These are phyloP conservation scores for Philhelius pedissequus DNA, from an alignment of 2,888 invertebrate species.

Conservation along the genomic window DNA sequence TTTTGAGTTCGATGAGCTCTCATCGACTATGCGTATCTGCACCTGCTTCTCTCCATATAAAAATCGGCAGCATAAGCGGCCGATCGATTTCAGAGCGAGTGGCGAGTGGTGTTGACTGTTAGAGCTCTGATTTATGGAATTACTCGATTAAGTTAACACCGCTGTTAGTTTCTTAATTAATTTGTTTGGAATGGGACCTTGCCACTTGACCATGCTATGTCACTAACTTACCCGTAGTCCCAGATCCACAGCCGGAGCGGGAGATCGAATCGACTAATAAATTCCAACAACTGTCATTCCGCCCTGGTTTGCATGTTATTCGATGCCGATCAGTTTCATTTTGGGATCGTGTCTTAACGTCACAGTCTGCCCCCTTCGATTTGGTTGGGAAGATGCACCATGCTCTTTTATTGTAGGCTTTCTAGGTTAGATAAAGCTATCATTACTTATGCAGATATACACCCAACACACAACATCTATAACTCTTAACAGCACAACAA, in stretches of 20 bases:
- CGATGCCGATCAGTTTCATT: conserved; percentile 65
- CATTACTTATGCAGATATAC: conserved; percentile 22
- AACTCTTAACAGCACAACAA: conserved; percentile 31
- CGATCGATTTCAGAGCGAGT: conserved; percentile 56
- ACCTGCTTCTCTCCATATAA: conserved; percentile 46
- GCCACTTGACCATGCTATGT: conserved; percentile 67
- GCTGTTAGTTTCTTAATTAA: conserved; percentile 69
- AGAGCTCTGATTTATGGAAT: conserved; percentile 68
- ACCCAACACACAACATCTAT: background rate
- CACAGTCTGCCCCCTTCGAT: background rate
- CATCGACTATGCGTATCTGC: conserved; percentile 7
- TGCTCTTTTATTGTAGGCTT: background rate
- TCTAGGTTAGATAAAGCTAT: conserved; percentile 8
- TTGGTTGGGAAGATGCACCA: background rate
- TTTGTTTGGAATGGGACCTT: conserved; percentile 67
- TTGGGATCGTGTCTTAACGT: conserved; percentile 11
- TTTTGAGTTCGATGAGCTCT: conserved; percentile 51
- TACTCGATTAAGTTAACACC: conserved; percentile 68
- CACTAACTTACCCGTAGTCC: conserved; percentile 29
- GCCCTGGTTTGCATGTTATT: conserved; percentile 66
- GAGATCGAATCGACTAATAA: conserved; percentile 43
- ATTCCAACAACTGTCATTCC: conserved; percentile 55
- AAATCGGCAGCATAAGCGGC: background rate
- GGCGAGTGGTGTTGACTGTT: conserved; percentile 48
- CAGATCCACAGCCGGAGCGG: background rate